Evolutionary conservation across 1,140 invertebrate genomes (phyloP).

Genomic region (Psilanteris sp.): DNA sequence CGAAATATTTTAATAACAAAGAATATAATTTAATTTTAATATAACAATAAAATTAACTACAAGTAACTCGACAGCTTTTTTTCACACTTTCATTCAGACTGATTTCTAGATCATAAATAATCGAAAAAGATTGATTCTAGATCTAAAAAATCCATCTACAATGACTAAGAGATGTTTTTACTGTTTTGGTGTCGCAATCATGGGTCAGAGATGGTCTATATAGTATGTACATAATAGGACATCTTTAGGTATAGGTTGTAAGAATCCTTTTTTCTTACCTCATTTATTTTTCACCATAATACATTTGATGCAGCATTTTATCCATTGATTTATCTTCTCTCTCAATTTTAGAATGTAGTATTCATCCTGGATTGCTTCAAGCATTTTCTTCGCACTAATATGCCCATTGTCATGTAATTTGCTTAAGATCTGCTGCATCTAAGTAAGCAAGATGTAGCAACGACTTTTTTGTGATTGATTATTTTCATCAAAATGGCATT

Average conservation of each 20-base stretch:
- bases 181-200: background rate
- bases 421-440: background rate
- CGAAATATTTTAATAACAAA: too few relatives aligned
- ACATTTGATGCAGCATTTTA: constrained; percentile 46
- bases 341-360: constrained; percentile 22
- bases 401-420: background rate
- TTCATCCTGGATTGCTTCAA: background rate
- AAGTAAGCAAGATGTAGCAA: too few relatives aligned
- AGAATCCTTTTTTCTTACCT: background rate
- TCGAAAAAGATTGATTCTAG: too few relatives aligned
- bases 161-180: background rate
- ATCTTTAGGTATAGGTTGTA: background rate
- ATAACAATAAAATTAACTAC: too few relatives aligned
- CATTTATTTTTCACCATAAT: constrained; percentile 5
- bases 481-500: background rate
- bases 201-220: background rate
- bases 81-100: too few relatives aligned
- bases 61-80: too few relatives aligned
- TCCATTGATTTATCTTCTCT: background rate
- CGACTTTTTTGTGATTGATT: background rate
- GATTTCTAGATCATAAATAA: too few relatives aligned
- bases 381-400: background rate
- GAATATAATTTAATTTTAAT: too few relatives aligned
- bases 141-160: background rate
- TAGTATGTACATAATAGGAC: background rate